phyloP scores from a whole-genome alignment of 2,888 invertebrate species.

The Dynastes grantii region DNA sequence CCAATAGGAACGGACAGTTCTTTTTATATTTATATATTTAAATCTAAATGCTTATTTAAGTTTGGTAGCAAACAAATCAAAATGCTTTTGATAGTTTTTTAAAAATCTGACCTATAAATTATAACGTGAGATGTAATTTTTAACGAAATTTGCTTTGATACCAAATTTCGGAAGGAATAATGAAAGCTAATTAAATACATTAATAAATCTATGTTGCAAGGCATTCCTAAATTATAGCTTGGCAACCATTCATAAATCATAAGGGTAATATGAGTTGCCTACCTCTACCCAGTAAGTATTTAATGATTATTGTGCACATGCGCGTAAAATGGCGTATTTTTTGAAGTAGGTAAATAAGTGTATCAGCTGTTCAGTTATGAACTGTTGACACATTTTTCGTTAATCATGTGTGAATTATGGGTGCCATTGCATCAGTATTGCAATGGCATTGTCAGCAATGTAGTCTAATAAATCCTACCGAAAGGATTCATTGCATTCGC shows the following conservation, averaged over 20 bases:
- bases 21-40: too few relatives aligned
- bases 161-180: neutral
- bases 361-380: slow-evolving; percentile 56
- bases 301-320: slow-evolving; percentile 27
- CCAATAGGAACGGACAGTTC: too few relatives aligned
- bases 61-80: too few relatives aligned
- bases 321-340: slow-evolving; percentile 56
- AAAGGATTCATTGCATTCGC: slow-evolving; percentile 87
- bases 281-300: slow-evolving; percentile 3
- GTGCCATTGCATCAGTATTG: slow-evolving; percentile 94
- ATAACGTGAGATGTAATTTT: neutral
- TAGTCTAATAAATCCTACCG: slow-evolving; percentile 91
- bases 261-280: slow-evolving; percentile 26
- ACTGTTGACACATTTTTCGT: slow-evolving; percentile 53
- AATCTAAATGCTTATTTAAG: too few relatives aligned
- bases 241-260: neutral
- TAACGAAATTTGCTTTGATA: neutral
- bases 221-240: too few relatives aligned
- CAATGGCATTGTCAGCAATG: slow-evolving; percentile 94
- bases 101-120: neutral
- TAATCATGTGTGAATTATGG: slow-evolving; percentile 80
- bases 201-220: too few relatives aligned
- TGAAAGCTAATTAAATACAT: neutral
- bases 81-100: too few relatives aligned
- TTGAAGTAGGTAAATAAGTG: slow-evolving; percentile 54